Conservation (phyloP, 2,888 invertebrate species). For the Erebia epiphron region DNA sequence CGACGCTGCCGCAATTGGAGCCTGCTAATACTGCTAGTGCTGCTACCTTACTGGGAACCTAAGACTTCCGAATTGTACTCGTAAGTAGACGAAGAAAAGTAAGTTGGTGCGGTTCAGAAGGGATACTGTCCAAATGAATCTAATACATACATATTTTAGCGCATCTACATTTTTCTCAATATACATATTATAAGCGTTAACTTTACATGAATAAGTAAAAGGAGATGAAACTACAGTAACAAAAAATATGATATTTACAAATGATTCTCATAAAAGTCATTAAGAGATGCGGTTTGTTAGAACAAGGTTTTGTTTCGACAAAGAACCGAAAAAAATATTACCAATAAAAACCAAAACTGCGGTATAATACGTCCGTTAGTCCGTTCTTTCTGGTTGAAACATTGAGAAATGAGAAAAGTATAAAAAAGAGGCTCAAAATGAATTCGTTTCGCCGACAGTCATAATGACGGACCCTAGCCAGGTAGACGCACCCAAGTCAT, state of each 20-base stretch:
- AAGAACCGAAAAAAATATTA: slow-evolving; percentile 52
- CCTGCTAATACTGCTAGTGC: too few species aligned
- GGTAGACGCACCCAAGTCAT: slow-evolving; percentile 79
- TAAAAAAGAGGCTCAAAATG: slow-evolving; percentile 66
- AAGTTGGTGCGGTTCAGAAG: too few species aligned
- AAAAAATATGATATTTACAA: slow-evolving; percentile 20
- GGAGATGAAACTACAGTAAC: too few species aligned
- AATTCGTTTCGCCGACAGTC: slow-evolving; percentile 78
- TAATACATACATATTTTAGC: too few species aligned
- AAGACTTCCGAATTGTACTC: too few species aligned
- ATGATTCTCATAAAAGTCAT: slow-evolving; percentile 22
- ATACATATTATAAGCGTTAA: too few species aligned
- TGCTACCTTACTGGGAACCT: too few species aligned
- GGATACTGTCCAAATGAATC: too few species aligned
- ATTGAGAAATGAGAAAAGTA: slow-evolving; percentile 57
- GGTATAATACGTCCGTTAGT: slow-evolving; percentile 56
- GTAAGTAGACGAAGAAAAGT: too few species aligned
- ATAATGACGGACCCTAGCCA: slow-evolving; percentile 80
- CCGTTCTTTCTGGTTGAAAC: slow-evolving; percentile 62
- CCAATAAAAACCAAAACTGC: slow-evolving; percentile 45
- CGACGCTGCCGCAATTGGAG: too few species aligned
- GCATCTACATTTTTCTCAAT: too few species aligned
- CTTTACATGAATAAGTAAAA: too few species aligned
- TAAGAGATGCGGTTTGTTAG: slow-evolving; percentile 57
- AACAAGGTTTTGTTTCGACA: slow-evolving; percentile 57